These are phyloP conservation scores for Chymomyza amoena DNA, from an alignment of 2,888 invertebrate species.

Conservation along the genomic window DNA sequence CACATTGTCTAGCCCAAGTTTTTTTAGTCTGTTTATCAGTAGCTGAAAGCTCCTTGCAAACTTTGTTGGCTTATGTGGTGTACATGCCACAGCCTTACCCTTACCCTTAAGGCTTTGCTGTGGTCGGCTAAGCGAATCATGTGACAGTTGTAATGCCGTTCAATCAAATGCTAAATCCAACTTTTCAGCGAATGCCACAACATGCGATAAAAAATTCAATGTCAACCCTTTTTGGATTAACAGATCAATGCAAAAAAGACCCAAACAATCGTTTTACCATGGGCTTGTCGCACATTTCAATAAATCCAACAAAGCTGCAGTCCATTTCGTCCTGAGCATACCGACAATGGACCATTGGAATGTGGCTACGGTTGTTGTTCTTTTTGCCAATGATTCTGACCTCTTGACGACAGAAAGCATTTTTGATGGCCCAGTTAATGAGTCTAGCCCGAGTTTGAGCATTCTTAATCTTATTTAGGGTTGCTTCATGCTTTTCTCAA, in stretches of 20 bases:
- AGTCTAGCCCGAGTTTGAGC: background rate
- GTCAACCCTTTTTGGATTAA: conserved; percentile 63
- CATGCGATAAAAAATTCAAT: background rate
- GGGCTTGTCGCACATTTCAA: background rate
- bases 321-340: background rate
- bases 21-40: no score
- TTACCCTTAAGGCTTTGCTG: conserved; percentile 12
- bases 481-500: no score
- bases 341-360: background rate
- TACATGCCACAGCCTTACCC: no score
- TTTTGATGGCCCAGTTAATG: background rate
- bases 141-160: background rate
- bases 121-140: conserved; percentile 2
- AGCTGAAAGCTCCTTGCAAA: no score
- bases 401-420: background rate
- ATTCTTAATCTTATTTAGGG: no score
- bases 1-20: no score
- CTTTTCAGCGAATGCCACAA: background rate
- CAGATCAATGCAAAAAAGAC: conserved; percentile 62
- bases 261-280: background rate
- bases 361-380: background rate
- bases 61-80: no score
- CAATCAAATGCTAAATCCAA: background rate
- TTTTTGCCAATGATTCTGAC: background rate
- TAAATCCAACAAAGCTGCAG: background rate